Base-by-base conservation (phyloP, 2,888 invertebrate species). In the Cenopis cana region DNA sequence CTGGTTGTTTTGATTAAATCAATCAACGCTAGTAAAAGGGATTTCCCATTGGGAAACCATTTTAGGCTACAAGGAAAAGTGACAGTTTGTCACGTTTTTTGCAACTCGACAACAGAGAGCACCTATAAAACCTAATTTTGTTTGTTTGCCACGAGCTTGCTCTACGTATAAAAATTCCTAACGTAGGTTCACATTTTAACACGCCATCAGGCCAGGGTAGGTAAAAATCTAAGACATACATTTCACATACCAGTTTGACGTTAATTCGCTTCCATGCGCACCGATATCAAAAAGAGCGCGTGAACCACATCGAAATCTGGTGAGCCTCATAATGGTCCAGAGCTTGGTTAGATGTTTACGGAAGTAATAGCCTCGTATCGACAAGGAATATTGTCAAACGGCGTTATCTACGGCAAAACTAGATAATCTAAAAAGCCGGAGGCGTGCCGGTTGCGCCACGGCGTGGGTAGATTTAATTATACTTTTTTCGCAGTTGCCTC, bases 391-490 rank as follows among this genome's bases (percentile, higher is more conserved):
- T 59, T 70, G 70, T 70, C 70, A 70, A 67, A 29, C 49, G 17
- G 49, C 49, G 38, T 67, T 71, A 70, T 70, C 65, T 55, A 54
- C 38, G 17, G 52, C 57, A 38, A 60, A 61, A 24, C 59, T 70
- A 66, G 71, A 85, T 84, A 82, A 84, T 83, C 83, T 78, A 76
- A 79, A 77, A 81, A 81, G 78, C 74, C 80, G 85, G 79, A 86
- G 92, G 91, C 90, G 90, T 88, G 87, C 79, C 86, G 76, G 84
- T 89, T 90, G 89, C 90, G 85, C 87, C 88, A 89, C 84, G 77
- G 82, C 86, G 91, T 90, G 90, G 91, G 91, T 85, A 89, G 85
- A 91, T 91, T 92, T 93, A 93, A 93, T 93, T 92, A 89, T 86
- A 86, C 82, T 85, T 88, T 88, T 90, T 90, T 89, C 85, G 85